phyloP scores from a whole-genome alignment of 2,113 vertebrate species.

The Mustela nigripes region DNA sequence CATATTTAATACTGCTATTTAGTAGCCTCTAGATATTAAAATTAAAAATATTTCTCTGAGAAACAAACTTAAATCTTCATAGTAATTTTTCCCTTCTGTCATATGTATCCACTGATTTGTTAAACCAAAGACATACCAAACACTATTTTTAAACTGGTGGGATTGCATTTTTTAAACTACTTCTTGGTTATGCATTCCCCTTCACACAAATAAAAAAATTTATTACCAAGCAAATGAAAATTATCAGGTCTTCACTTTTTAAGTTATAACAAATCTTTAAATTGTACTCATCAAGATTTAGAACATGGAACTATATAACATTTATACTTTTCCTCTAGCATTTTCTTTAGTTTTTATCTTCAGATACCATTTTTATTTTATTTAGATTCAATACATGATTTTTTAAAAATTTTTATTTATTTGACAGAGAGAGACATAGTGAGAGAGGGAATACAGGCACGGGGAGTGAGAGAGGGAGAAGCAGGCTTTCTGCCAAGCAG shows the following conservation, averaged over 20 bases:
- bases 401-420: too few relatives aligned
- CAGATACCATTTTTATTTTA: neutral
- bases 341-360: conserved; percentile 19
- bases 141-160: neutral
- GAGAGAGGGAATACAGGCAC: too few relatives aligned
- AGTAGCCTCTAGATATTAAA: neutral
- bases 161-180: neutral
- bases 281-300: conserved; percentile 9
- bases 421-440: too few relatives aligned
- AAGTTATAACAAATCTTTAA: neutral
- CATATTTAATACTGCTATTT: neutral
- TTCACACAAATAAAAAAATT: neutral
- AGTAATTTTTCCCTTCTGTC: neutral
- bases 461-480: too few relatives aligned
- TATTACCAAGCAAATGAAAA: conserved; percentile 12
- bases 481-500: too few relatives aligned
- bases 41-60: neutral
- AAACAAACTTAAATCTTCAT: neutral
- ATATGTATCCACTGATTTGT: neutral
- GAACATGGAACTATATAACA: neutral
- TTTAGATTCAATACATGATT: neutral
- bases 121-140: neutral
- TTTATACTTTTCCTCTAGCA: conserved; percentile 23
- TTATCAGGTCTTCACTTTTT: neutral
- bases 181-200: neutral